Conservation (phyloP, 2,113 vertebrate species). For the Gavialis gangeticus region DNA sequence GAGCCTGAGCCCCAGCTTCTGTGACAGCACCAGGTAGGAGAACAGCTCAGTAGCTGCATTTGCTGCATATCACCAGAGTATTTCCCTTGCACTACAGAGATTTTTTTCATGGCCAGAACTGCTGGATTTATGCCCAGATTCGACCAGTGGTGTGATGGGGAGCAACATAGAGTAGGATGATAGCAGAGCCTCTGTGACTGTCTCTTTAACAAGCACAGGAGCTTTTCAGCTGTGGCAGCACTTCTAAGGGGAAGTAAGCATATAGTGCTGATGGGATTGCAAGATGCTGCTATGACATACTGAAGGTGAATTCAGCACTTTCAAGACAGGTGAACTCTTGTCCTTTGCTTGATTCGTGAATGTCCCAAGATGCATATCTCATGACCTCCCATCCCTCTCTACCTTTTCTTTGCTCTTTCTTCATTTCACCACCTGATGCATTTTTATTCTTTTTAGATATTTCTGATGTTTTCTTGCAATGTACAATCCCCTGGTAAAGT, state of each 20-base stretch:
- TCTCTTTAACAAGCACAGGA: background rate
- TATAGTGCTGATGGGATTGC: background rate
- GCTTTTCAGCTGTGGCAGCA: background rate
- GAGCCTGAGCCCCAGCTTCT: background rate
- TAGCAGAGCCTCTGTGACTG: background rate
- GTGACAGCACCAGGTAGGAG: background rate
- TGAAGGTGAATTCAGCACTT: no score
- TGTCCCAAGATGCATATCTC: background rate
- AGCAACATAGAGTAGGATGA: background rate
- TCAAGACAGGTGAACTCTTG: no score
- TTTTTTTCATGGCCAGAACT: background rate
- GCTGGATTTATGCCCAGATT: background rate
- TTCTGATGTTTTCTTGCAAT: conserved; percentile 30
- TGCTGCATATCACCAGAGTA: background rate
- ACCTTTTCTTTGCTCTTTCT: background rate
- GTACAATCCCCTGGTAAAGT: background rate
- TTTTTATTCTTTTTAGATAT: conserved; percentile 40
- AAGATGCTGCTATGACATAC: background rate
- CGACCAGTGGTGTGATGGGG: background rate
- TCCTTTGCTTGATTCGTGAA: background rate
- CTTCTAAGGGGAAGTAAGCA: rapidly evolving
- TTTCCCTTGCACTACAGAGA: background rate
- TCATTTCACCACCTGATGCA: background rate
- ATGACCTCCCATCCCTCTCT: background rate
- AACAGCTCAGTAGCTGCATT: background rate